Percentiles rank a stretch among this genome's conserved stretches.
These are phyloP conservation scores for Lamprotornis superbus DNA, from an alignment of 2,113 vertebrate genomes.

Conservation along the genomic window DNA sequence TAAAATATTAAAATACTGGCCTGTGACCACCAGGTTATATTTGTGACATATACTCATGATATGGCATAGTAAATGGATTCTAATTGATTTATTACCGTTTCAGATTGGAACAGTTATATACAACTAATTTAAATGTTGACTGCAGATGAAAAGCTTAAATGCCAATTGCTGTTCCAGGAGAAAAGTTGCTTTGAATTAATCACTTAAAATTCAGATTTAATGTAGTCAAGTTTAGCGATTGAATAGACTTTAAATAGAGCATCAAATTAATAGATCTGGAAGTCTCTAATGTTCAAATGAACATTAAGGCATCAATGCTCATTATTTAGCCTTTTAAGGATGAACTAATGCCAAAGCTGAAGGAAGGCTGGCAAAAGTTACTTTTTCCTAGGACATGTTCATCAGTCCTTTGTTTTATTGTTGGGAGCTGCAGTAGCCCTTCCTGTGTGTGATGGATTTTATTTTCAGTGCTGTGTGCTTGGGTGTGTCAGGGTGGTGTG, in stretches of 20 bases:
- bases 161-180: constrained; percentile 16
- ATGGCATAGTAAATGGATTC: constrained; percentile 63
- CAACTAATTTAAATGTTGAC: constrained; percentile 64
- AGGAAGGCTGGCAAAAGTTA: constrained; percentile 11
- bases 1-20: constrained; percentile 75
- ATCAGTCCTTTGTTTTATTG: constrained; percentile 3
- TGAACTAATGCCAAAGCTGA: constrained; percentile 45
- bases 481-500: background rate
- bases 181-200: constrained; percentile 50
- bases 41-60: constrained; percentile 52
- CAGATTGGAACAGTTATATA: constrained; percentile 49
- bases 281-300: constrained; percentile 46
- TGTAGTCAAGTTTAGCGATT: constrained; percentile 51
- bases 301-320: constrained; percentile 60
- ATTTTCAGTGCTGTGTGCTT: background rate
- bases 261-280: constrained; percentile 64
- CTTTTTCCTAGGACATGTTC: background rate
- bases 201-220: constrained; percentile 61
- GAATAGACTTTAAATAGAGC: constrained; percentile 38
- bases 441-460: background rate
- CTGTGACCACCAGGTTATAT: constrained; percentile 58
- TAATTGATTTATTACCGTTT: constrained; percentile 77
- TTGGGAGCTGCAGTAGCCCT: background rate
- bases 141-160: constrained; percentile 39
- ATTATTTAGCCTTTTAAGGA: constrained; percentile 66